Conservation (phyloP, 2,888 invertebrate species). For the Napeogenes inachia region DNA sequence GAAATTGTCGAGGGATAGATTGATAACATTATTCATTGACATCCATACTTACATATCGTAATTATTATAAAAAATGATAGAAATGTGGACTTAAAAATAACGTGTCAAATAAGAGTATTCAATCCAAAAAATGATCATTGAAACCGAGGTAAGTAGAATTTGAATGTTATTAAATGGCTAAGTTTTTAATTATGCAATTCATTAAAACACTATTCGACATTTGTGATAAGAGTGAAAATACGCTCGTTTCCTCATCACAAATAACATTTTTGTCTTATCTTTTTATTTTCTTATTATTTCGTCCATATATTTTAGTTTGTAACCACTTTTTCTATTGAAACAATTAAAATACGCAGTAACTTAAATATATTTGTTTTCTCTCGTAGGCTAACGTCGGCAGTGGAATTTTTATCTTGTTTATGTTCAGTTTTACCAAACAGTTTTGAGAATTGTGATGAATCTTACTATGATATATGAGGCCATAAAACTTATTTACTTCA, state of each 20-base stretch:
- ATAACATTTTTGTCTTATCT: slow-evolving; percentile 71
- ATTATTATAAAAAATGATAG: no score
- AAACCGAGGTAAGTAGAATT: no score
- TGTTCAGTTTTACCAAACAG: slow-evolving; percentile 34
- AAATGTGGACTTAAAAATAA: no score
- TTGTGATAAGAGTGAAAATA: slow-evolving; percentile 60
- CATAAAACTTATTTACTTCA: slow-evolving; percentile 46
- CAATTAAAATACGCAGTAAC: no score
- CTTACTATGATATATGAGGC: slow-evolving; percentile 42
- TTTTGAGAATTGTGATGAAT: slow-evolving; percentile 55
- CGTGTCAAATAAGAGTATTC: no score
- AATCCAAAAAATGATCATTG: no score
- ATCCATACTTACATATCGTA: no score
- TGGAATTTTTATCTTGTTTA: slow-evolving; percentile 48
- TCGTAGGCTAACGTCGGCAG: background rate
- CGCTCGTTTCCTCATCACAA: slow-evolving; percentile 69
- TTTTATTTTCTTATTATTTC: slow-evolving; percentile 51
- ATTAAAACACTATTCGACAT: slow-evolving; percentile 13
- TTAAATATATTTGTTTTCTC: slow-evolving; percentile 4
- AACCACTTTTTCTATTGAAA: background rate
- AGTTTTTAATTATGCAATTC: background rate
- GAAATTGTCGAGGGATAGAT: no score
- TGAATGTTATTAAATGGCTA: no score
- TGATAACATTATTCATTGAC: no score
- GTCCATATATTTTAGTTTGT: slow-evolving; percentile 30